These are phyloP conservation scores for Cheilosia variabilis DNA, from an alignment of 2,888 invertebrate genomes.

Conservation along the genomic window DNA sequence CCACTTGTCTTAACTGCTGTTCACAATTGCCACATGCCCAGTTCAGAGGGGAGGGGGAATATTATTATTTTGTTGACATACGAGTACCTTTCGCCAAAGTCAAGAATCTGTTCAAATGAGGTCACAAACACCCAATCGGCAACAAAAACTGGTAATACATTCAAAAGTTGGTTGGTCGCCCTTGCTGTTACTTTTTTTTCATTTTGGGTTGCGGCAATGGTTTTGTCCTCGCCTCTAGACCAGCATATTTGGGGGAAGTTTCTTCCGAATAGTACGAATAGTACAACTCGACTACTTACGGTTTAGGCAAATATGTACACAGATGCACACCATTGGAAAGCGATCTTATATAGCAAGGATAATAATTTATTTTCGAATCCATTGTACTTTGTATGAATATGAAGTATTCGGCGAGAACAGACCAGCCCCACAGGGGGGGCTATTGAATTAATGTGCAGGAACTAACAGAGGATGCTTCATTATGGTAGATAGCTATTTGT, in stretches of 20 bases:
- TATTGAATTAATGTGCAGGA: conserved; percentile 69
- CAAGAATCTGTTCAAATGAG: conserved; percentile 66
- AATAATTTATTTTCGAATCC: conserved; percentile 70
- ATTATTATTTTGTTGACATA: conserved; percentile 32
- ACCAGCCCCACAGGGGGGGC: conserved; percentile 20
- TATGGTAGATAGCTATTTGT: neutral
- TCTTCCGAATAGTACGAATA: conserved; percentile 17
- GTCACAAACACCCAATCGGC: conserved; percentile 65
- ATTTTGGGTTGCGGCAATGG: neutral
- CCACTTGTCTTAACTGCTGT: neutral
- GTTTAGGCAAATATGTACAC: conserved; percentile 18
- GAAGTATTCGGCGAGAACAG: conserved; percentile 7
- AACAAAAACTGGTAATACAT: conserved; percentile 39
- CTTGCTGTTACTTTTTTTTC: conserved; percentile 17
- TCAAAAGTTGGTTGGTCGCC: conserved; percentile 44
- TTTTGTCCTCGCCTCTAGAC: conserved; percentile 41
- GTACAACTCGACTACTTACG: conserved; percentile 36
- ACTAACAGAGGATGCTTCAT: conserved; percentile 58
- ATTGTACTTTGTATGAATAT: conserved; percentile 2
- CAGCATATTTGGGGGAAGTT: conserved; percentile 12
- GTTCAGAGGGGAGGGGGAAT: neutral
- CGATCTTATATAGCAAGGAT: conserved; percentile 70
- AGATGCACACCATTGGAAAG: conserved; percentile 57
- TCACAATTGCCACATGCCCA: neutral
- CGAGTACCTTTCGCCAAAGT: conserved; percentile 27